A percentile compares a stretch with the other conserved stretches of the same genome.
phyloP scores from a whole-genome alignment of 2,797 vertebrate genomes.

The Gila robusta region DNA sequence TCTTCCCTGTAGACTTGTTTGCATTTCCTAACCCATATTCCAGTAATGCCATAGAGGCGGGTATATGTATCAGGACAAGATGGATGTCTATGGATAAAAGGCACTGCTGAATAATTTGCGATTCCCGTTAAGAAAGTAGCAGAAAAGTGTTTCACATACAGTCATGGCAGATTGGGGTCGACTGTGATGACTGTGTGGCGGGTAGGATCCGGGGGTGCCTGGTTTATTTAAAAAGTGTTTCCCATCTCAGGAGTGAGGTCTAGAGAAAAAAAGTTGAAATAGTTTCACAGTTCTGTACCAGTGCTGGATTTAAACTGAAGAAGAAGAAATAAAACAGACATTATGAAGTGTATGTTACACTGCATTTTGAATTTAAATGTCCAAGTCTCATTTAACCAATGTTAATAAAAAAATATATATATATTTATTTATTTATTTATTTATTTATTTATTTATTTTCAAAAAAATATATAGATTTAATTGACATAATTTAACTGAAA shows the following conservation, averaged over 20 bases:
- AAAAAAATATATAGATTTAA: too few relatives aligned
- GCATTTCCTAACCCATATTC: conserved; percentile 33
- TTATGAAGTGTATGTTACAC: neutral
- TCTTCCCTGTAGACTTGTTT: conserved; percentile 34
- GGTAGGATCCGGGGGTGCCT: conserved; percentile 44
- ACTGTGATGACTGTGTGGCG: conserved; percentile 60
- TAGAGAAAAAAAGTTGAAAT: conserved; percentile 10
- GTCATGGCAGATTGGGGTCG: conserved; percentile 57
- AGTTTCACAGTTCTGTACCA: neutral
- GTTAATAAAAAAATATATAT: neutral
- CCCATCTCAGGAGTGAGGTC: conserved; percentile 43
- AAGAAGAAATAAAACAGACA: too few relatives aligned
- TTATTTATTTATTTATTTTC: too few relatives aligned
- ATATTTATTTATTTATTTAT: too few relatives aligned
- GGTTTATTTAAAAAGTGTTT: conserved; percentile 55
- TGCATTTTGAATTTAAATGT: neutral
- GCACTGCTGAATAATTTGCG: conserved; percentile 48
- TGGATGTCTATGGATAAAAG: conserved; percentile 39
- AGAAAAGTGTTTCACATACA: conserved; percentile 32
- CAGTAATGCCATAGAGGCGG: conserved; percentile 10
- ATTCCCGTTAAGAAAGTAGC: conserved; percentile 13
- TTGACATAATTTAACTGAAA: too few relatives aligned
- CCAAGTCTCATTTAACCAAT: neutral
- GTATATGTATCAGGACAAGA: conserved; percentile 27
- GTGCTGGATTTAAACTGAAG: neutral